phyloP scores from a whole-genome alignment of 2,888 invertebrate species.

The Clostera curtula region DNA sequence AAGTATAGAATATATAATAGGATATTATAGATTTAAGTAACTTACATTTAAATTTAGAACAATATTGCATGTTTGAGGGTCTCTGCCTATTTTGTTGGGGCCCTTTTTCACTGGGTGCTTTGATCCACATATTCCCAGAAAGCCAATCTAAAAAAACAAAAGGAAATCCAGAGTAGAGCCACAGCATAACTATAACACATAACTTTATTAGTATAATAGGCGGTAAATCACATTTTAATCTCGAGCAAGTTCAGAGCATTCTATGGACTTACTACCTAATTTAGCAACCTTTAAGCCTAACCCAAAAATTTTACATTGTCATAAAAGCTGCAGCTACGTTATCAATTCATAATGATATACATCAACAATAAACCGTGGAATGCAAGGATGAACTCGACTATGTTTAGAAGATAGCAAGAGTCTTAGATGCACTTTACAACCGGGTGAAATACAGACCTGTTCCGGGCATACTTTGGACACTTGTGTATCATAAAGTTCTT shows the following conservation, averaged over 20 bases:
- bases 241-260: too few species aligned
- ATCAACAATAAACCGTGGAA: too few species aligned
- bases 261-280: too few species aligned
- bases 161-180: neutral
- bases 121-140: slow-evolving; percentile 54
- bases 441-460: too few species aligned
- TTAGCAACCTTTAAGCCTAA: too few species aligned
- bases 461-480: slow-evolving; percentile 38
- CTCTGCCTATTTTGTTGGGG: slow-evolving; percentile 61
- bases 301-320: too few species aligned
- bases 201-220: neutral
- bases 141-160: slow-evolving; percentile 48
- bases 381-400: too few species aligned
- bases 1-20: slow-evolving; percentile 10
- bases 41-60: slow-evolving; percentile 55
- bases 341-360: too few species aligned
- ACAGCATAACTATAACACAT: neutral
- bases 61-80: slow-evolving; percentile 52
- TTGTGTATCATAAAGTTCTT: slow-evolving; percentile 35
- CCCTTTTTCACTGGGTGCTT: slow-evolving; percentile 54
- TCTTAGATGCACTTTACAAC: too few species aligned
- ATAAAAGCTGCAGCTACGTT: too few species aligned
- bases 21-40: too few species aligned
- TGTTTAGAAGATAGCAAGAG: too few species aligned
- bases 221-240: neutral